These are phyloP conservation scores for Serilophus lunatus DNA, from an alignment of 2,113 vertebrate genomes.

Conservation along the genomic window DNA sequence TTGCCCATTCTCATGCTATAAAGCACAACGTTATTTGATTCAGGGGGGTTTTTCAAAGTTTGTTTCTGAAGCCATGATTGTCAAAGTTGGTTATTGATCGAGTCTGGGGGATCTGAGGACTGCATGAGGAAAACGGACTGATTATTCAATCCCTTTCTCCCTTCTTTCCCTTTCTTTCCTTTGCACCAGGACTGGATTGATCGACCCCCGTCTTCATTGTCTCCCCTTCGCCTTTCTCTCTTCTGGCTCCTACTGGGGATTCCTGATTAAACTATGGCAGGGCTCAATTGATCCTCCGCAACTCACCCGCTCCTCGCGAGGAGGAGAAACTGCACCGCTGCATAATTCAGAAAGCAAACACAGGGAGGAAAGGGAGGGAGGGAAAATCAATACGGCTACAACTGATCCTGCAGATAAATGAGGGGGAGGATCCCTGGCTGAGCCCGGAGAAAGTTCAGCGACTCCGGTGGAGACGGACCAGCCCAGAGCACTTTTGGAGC, in stretches of 20 bases:
- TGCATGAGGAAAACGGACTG: background rate
- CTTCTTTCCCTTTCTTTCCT: constrained; percentile 29
- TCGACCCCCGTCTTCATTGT: constrained; percentile 59
- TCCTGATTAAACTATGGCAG: constrained; percentile 71
- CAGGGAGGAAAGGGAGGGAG: constrained; percentile 30
- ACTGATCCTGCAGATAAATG: constrained; percentile 67
- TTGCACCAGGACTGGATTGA: constrained; percentile 39
- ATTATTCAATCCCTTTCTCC: constrained; percentile 20
- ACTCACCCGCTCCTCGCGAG: constrained; percentile 29
- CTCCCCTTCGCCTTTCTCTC: constrained; percentile 51
- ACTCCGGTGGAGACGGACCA: fast-evolving
- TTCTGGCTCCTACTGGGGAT: constrained; percentile 60
- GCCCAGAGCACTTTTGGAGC: background rate
- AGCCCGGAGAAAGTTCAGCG: background rate
- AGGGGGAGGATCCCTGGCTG: constrained; percentile 23
- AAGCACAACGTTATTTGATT: constrained; percentile 15
- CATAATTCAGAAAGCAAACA: constrained; percentile 74
- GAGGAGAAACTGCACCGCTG: constrained; percentile 58
- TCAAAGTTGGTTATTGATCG: constrained; percentile 62
- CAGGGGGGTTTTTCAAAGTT: background rate
- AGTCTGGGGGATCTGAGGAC: constrained; percentile 47
- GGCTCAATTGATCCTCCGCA: constrained; percentile 69
- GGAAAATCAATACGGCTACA: constrained; percentile 67
- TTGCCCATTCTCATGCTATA: background rate
- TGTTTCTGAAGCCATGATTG: constrained; percentile 48